Evolutionary conservation across 2,113 vertebrate genomes (phyloP).

Genomic region (Myiopsitta monachus): DNA sequence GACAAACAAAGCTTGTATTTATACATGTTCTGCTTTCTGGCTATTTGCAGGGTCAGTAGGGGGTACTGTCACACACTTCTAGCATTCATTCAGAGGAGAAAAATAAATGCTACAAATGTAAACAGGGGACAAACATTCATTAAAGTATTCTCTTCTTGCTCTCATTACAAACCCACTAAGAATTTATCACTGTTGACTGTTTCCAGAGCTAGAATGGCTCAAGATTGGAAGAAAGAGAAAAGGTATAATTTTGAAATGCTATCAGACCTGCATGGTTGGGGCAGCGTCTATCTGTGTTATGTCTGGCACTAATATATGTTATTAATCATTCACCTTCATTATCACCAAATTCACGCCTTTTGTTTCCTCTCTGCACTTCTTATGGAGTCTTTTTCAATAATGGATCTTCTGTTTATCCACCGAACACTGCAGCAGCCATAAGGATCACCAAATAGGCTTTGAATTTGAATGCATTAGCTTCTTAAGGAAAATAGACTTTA

Average conservation of each 20-base stretch:
- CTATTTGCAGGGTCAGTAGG: background rate
- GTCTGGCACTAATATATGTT: background rate
- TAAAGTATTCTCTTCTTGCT: background rate
- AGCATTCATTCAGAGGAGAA: background rate
- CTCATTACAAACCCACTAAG: background rate
- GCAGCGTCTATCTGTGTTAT: background rate
- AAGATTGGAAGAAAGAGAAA: background rate
- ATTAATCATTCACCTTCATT: conserved; percentile 12
- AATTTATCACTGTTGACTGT: background rate
- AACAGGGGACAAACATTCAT: background rate
- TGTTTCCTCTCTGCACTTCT: background rate
- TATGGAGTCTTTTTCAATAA: background rate
- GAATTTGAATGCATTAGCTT: background rate
- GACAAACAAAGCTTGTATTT: background rate
- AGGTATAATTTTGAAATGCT: background rate
- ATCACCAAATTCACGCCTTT: background rate
- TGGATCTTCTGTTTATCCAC: background rate
- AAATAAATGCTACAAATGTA: background rate
- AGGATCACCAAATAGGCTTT: background rate
- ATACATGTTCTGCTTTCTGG: background rate
- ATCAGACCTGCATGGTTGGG: background rate
- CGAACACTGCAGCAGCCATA: background rate
- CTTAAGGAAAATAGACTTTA: background rate
- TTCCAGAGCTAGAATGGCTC: background rate
- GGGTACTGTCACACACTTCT: background rate